Evolutionary conservation across 1,140 invertebrate species (phyloP), one percentile per base, ranked within the genome.

Genomic region (Ptiloglossa arizonensis): DNA sequence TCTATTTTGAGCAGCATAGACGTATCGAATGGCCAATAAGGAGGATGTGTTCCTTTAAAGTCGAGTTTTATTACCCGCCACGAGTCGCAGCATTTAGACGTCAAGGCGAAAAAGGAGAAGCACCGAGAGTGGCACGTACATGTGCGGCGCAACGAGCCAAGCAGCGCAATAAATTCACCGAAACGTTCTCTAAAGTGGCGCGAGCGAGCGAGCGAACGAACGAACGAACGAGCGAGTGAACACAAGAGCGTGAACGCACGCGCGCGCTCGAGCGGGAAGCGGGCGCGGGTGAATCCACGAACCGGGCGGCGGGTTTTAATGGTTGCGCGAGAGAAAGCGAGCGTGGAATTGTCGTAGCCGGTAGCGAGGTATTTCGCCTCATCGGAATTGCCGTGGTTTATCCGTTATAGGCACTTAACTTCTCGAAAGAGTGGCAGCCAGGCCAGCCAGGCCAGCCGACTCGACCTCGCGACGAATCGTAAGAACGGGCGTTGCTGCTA

Each of bases 341-440:
- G 46, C 63, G 29, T 62, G 22, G 69, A 56, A 66, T 74, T 44
- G 54, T 68, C 56, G 24, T 17, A 9, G 24, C 24, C 50, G 63
- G 41, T 79, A 68, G 62, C 48, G 24, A 13, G 74, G 62, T 48
- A 71, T 67, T 68, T 62, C 32, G 56, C 57, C 67, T 80, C 44
- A 76, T 84, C 56, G 56, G 73, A 68, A 83, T 83, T 80, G 57
- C 35, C 50, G 74, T 64, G 66, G 82, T 71, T 80, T 84, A 76
- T 57, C 48, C 67, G 57, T 83, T 83, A 81, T 41, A 32, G 62
- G 41, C 67, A 64, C 64, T 77, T 41, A 64, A 32, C 44, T 68
- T 63, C 41, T 38, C 46, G 50, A 77, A 69, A 59, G 56, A 79
- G 54, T 29, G 35, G 50, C 60, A 32, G 56, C 24, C 38, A 38